phyloP scores from a whole-genome alignment of 1,140 invertebrate species.

The Helicoverpa zea region DNA sequence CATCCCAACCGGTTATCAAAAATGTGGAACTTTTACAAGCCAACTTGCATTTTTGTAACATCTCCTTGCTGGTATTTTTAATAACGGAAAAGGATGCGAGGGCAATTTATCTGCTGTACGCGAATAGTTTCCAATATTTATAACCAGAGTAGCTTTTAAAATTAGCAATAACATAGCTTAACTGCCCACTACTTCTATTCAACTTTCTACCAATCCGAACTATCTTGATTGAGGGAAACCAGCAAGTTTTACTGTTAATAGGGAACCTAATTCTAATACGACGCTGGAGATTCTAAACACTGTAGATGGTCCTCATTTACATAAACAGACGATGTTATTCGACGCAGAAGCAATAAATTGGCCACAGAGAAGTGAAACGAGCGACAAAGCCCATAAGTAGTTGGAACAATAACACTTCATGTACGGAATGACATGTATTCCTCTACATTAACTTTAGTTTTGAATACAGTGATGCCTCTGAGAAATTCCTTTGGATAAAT shows the following conservation, averaged over 20 bases:
- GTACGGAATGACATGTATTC: constrained; percentile 38
- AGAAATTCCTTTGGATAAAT: constrained; percentile 23
- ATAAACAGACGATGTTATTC: constrained; percentile 51
- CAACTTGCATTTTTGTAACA: constrained; percentile 8
- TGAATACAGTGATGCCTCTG: constrained; percentile 6
- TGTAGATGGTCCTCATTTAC: constrained; percentile 45
- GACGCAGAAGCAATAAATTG: constrained; percentile 50
- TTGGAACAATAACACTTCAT: constrained; percentile 48
- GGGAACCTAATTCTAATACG: constrained; percentile 47
- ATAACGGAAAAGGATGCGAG: neutral
- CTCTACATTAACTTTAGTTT: constrained; percentile 23
- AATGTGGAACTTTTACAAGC: constrained; percentile 10
- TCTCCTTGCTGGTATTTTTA: neutral
- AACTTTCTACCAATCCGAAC: constrained; percentile 39
- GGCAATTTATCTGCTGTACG: constrained; percentile 1
- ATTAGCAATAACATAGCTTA: constrained; percentile 12
- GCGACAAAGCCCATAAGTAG: constrained; percentile 48
- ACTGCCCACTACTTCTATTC: constrained; percentile 20
- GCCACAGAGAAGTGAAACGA: constrained; percentile 45
- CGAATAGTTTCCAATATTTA: too few species aligned
- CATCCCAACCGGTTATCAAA: constrained; percentile 4
- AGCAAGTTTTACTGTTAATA: constrained; percentile 47
- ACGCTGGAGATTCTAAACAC: constrained; percentile 47
- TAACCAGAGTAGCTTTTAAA: too few species aligned
- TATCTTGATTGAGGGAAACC: constrained; percentile 48